Evolutionary conservation across 1,140 invertebrate species (phyloP), one percentile per base, ranked within the genome.

Genomic region (Drosophila leontia): DNA sequence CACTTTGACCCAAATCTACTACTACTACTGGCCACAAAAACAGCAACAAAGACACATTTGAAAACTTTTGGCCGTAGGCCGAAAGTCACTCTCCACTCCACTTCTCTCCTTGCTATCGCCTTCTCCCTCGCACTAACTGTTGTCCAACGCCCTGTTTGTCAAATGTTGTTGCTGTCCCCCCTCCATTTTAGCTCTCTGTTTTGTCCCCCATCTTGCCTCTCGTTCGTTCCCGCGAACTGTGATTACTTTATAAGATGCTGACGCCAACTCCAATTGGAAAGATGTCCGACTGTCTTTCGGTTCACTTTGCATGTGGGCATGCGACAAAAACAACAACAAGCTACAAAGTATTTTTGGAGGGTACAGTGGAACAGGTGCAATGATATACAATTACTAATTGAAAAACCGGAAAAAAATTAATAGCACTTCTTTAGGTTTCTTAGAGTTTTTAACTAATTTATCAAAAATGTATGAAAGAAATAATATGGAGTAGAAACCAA

Each of bases 291-390:
- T 75, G 82, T 83, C 75, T 67, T 63, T 71, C 69, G 17, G 48
- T 60, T 44, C 56, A 87, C 65, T 87, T 80, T 87, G 83, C 83
- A 87, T 80, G 84, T 87, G 84, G 84, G 84, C 84, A 71, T 80
- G 67, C 82, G 77, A 83, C 68, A 82, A 68, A 61, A 57, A 37
- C 55, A 82, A 81, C 62, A 83, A 41, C 32, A 60, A 60, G 9
- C 55, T 29, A 32, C 26, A 47, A 48, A 61, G 44, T 59, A 32
- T 41, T 47, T 48, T 59, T 7, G 50, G 32, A 41, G 29, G 32
- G 55, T 23, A 87, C 82, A 86, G 75, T 87, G 79, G 70, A 69
- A 53, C 57, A 29, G 39, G 41, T 55, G 34, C 3, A 23, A n/a
- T 35, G 13, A 34, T 15, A 26, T 15, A 4, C 12, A 19, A 19